Percentiles rank a stretch among this genome's conserved stretches.
Conservation (phyloP, 1,140 invertebrate genomes). For the Cydia fagiglandana region DNA sequence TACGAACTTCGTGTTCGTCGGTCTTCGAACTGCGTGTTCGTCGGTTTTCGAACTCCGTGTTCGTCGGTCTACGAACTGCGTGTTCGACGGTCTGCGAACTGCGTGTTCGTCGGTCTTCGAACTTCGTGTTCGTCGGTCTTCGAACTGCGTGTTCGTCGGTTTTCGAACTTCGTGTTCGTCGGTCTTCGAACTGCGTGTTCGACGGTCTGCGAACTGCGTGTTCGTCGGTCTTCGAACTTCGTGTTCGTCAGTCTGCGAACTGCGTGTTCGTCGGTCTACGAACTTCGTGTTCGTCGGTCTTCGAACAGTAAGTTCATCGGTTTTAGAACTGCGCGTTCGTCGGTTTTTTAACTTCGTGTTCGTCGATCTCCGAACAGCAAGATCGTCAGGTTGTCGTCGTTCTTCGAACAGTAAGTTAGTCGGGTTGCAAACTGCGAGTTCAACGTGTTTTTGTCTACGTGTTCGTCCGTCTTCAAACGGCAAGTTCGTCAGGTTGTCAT, state of each 20-base stretch:
- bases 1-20: not conserved
- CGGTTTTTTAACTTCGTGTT: not conserved
- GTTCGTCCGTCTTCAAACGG: not conserved
- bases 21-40: not conserved
- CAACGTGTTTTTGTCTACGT: not conserved
- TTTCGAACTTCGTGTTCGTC: conserved; percentile 1
- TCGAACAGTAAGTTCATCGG: not conserved
- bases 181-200: conserved; percentile 13
- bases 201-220: not conserved
- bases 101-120: not conserved
- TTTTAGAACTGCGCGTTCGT: not conserved
- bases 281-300: not conserved
- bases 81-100: not conserved
- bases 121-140: not conserved
- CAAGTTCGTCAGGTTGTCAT: not conserved
- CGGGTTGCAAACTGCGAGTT: not conserved
- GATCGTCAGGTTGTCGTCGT: not conserved
- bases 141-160: not conserved
- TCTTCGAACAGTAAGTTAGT: not conserved
- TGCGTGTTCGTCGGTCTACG: not conserved
- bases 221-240: not conserved
- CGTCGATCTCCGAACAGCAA: not conserved
- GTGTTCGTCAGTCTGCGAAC: not conserved
- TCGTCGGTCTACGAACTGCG: not conserved
- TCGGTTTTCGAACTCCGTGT: not conserved